Percentiles rank a stretch among this genome's conserved stretches.
phyloP scores from a whole-genome alignment of 1,140 invertebrate genomes.

The Caligus rogercresseyi region DNA sequence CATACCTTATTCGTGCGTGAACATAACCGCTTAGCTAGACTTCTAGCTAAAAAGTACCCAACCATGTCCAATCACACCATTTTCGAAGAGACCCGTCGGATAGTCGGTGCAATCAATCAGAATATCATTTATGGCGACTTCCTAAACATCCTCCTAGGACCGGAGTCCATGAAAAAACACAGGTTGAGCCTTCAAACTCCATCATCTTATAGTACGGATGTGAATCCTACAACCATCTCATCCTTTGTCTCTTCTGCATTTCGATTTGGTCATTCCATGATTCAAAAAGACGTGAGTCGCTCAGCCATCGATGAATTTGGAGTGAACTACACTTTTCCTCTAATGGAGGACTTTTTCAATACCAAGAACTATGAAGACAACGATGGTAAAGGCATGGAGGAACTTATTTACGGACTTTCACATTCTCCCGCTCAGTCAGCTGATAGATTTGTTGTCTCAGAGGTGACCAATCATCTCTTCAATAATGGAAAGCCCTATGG shows the following conservation, averaged over 20 bases:
- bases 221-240: conserved; percentile 75
- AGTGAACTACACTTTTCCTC: conserved; percentile 20
- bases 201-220: conserved; percentile 32
- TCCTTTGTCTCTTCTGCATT: conserved; percentile 46
- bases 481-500: conserved; percentile 21
- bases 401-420: conserved; percentile 7
- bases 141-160: conserved; percentile 40
- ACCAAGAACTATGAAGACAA: not conserved
- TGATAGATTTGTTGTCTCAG: conserved; percentile 12
- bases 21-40: conserved; percentile 67
- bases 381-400: conserved; percentile 3
- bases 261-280: conserved; percentile 42
- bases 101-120: conserved; percentile 24
- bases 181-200: conserved; percentile 28
- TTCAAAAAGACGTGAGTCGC: conserved; percentile 62
- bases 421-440: conserved; percentile 17
- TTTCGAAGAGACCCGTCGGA: conserved; percentile 27
- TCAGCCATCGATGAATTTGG: conserved; percentile 27
- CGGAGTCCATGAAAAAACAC: conserved; percentile 24
- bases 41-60: conserved; percentile 36
- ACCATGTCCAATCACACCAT: conserved; percentile 23
- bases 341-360: conserved; percentile 7
- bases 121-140: conserved; percentile 22
- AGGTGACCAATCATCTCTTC: conserved; percentile 19
- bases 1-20: conserved; percentile 49